These are phyloP conservation scores for Drosophila hamatofila DNA, from an alignment of 2,888 invertebrate genomes.

Conservation along the genomic window DNA sequence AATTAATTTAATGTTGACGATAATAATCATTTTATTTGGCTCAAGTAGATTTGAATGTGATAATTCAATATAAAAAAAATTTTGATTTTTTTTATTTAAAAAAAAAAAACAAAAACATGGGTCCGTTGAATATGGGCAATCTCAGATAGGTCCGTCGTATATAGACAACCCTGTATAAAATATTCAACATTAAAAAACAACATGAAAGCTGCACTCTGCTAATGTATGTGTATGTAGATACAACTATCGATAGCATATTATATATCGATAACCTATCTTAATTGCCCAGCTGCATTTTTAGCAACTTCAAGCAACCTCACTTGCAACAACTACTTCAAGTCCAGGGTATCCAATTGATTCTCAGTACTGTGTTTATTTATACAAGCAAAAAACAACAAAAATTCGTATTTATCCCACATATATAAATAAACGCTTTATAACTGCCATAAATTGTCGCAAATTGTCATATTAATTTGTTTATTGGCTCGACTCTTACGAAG, in stretches of 20 bases:
- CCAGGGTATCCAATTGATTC: not conserved
- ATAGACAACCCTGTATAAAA: too few relatives aligned
- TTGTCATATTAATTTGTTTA: conserved; percentile 59
- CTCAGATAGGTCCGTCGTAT: too few relatives aligned
- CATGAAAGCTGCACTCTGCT: not conserved
- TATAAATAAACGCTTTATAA: conserved; percentile 44
- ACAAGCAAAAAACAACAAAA: not conserved
- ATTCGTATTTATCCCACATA: conserved; percentile 25
- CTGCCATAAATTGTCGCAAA: conserved; percentile 53
- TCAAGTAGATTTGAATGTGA: too few relatives aligned
- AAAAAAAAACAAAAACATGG: too few relatives aligned
- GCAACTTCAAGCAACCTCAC: not conserved
- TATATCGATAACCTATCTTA: not conserved
- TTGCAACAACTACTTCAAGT: not conserved
- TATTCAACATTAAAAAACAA: not conserved
- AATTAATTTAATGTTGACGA: too few relatives aligned
- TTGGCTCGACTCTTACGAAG: conserved; percentile 20
- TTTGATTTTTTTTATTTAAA: too few relatives aligned
- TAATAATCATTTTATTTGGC: too few relatives aligned
- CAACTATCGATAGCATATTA: not conserved
- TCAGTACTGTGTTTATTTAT: conserved; percentile 9
- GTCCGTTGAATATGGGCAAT: too few relatives aligned
- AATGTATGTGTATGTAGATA: too few relatives aligned
- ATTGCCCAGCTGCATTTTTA: not conserved
- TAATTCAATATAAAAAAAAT: too few relatives aligned